Percentiles rank a stretch among this genome's conserved stretches.
Conservation (phyloP, 2,113 vertebrate genomes). For the Neogobius melanostomus region DNA sequence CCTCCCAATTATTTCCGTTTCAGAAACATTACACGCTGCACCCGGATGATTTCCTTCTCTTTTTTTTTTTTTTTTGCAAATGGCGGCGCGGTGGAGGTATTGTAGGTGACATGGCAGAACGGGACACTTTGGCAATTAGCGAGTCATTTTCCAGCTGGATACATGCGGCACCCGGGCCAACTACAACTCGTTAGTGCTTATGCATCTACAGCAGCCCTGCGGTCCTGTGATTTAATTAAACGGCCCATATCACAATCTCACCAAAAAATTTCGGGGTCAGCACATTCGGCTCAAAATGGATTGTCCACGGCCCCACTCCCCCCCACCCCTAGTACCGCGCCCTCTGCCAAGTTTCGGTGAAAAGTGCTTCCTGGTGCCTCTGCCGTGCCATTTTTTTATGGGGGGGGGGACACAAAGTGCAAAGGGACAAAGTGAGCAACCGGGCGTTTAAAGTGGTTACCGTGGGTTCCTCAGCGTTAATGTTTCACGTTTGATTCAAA, state of each 20-base stretch:
- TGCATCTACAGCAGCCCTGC: conserved; percentile 10
- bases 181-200: conserved; percentile 12
- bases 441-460: background rate
- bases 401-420: background rate
- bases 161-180: conserved; percentile 4
- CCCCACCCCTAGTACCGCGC: background rate
- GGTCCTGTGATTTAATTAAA: conserved; percentile 16
- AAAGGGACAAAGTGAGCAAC: background rate
- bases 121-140: conserved; percentile 15
- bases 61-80: background rate
- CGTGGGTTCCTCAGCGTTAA: no score
- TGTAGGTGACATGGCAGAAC: conserved; percentile 10
- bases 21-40: background rate
- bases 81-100: background rate
- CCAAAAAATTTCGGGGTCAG: conserved; percentile 10
- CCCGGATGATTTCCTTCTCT: background rate
- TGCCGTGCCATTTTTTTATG: background rate
- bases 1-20: background rate
- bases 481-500: no score
- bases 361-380: conserved; percentile 5
- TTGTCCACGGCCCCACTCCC: conserved; percentile 4
- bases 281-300: conserved; percentile 11
- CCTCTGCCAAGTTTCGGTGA: conserved; percentile 8
- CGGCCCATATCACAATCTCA: conserved; percentile 9
- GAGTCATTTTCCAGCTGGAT: conserved; percentile 12